phyloP scores from a whole-genome alignment of 2,113 vertebrate species.

The Alethe diademata region DNA sequence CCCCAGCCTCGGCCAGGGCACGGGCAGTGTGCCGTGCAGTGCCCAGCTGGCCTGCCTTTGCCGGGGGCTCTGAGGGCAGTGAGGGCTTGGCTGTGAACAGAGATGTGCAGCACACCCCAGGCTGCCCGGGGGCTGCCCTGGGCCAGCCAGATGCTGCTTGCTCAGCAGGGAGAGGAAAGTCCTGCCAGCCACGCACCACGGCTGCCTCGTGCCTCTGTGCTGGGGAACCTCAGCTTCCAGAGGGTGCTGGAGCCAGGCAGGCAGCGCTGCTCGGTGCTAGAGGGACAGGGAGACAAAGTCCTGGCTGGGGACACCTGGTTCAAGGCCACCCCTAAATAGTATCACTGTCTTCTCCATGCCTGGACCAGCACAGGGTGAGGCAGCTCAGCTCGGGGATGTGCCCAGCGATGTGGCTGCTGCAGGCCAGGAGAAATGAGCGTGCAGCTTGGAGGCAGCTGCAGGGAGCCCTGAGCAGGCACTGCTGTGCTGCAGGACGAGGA shows the following conservation, averaged over 20 bases:
- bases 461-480: not conserved
- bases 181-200: fast-evolving
- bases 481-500: not conserved
- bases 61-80: not conserved
- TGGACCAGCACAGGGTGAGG: not conserved
- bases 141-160: constrained; percentile 19
- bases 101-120: not conserved
- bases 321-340: not conserved
- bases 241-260: not conserved
- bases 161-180: not conserved
- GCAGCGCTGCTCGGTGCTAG: fast-evolving
- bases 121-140: not conserved
- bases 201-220: not conserved
- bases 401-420: not conserved
- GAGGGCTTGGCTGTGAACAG: constrained; percentile 21
- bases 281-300: not conserved
- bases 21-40: not conserved
- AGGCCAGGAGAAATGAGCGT: not conserved
- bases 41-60: not conserved
- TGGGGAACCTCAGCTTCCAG: fast-evolving
- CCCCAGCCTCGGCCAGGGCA: not conserved
- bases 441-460: not conserved
- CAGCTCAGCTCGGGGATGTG: fast-evolving
- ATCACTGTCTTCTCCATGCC: not conserved
- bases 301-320: not conserved